Conservation (phyloP, 2,797 vertebrate species). For the Hapalemur alaotrensis region DNA sequence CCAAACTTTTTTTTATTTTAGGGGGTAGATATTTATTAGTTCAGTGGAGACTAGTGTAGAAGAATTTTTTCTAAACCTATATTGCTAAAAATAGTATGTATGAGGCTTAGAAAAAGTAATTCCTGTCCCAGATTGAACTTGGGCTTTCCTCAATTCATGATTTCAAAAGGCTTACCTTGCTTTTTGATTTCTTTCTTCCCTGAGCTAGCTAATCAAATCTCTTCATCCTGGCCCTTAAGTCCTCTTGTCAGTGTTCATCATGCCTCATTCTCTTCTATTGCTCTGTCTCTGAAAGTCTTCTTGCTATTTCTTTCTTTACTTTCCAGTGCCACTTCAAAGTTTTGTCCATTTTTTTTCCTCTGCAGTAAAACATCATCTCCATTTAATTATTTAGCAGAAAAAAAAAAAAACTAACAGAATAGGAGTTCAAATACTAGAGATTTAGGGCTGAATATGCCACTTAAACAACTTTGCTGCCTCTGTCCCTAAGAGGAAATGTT, state of each 20-base stretch:
- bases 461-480: not conserved
- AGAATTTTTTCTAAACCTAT: slow-evolving; percentile 1
- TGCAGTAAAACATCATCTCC: slow-evolving; percentile 20
- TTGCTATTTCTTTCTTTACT: slow-evolving; percentile 40
- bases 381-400: slow-evolving; percentile 30
- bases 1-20: slow-evolving; percentile 15
- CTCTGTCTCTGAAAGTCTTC: slow-evolving; percentile 49
- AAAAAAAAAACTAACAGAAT: not conserved
- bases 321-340: not conserved
- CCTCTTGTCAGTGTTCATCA: not conserved
- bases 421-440: not conserved
- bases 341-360: slow-evolving; percentile 18
- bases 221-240: slow-evolving; percentile 32
- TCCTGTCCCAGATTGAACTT: not conserved
- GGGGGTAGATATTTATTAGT: not conserved
- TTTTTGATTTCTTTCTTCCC: slow-evolving; percentile 37
- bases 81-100: slow-evolving; percentile 18
- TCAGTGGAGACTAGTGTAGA: not conserved
- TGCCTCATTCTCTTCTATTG: slow-evolving; percentile 6
- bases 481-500: not conserved
- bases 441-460: not conserved
- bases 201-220: slow-evolving; percentile 62
- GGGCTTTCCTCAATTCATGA: slow-evolving; percentile 24
- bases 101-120: slow-evolving; percentile 44
- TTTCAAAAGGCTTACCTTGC: slow-evolving; percentile 35